Evolutionary conservation across 2,888 invertebrate species (phyloP), one percentile per base, ranked within the genome.

Genomic region (Athalia circularis): DNA sequence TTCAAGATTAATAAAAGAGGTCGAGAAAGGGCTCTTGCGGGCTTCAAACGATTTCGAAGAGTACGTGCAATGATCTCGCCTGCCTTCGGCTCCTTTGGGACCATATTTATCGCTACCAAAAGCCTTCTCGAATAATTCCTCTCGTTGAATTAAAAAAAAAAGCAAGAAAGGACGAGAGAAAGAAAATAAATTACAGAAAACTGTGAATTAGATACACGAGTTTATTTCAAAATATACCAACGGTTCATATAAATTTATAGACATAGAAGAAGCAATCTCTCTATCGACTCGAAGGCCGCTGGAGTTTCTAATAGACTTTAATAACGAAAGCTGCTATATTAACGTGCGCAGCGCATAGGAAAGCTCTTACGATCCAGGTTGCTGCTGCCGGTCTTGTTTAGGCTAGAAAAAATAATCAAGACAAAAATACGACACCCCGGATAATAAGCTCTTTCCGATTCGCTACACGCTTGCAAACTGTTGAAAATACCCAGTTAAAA

Each of bases 1-100:
- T 52, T 54, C 43, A 68, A 68, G 68, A 52, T 43, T 68, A 52
- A 68, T 68, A 68, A 29, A 68, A 68, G 43, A 68, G 68, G 68
- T 68, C 68, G 15, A 5, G 11, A 45, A 52, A 29, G n/a, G 43
- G 65, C 65, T 48, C 47, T 65, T 48, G 59, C 29, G 2, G 29
- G 48, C 13, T 65, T 11, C 48, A 8, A 65, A 65, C 65, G 48
- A 48, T 13, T 4, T n/a, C 29, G 29, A 29, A 29, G 29, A 29
- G 29, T 29, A 29, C 29, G 29, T 29, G 29, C 29, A 29, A 29
- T 29, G 2, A 29, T 29, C 29, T 29, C 29, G 29, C 29, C 29
- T 29, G 29, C 29, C 29, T 29, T 29, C 29, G 29, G 1, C 29
- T 29, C 29, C 1, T 29, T 1, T 29, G 2, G 29, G 29, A 29